Evolutionary conservation across 2,888 invertebrate species (phyloP), one percentile per base, ranked within the genome.

Genomic region (Drosophila rellima): DNA sequence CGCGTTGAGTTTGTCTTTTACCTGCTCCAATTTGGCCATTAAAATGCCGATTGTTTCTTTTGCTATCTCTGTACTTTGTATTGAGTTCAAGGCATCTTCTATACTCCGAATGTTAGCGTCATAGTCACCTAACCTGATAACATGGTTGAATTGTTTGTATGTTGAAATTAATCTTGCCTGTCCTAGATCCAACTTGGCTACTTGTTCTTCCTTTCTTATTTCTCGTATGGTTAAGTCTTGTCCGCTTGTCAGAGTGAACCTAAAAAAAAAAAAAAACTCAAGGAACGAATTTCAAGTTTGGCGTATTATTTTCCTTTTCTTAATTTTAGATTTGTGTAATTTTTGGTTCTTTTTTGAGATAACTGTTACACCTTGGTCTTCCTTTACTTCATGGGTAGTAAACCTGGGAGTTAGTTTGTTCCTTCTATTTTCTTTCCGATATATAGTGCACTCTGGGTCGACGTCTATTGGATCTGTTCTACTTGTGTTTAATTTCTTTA

Each of bases 171-270:
- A 13, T 35, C 35, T 35, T 35, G 13, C 35, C 35, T 35, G 35
- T 35, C 35, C 35, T n/a, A 35, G 3, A n/a, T 35, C 35, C 35
- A 35, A 35, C 35, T 35, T 35, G n/a, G 35, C 35, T 35, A 35
- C n/a, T 5, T n/a, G 35, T n/a, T 35, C 35, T 0, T 35, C 35
- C n/a, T 35, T 35, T n/a, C 35, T 35, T 35, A 35, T 35, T 35
- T 35, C n/a, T n/a, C 31, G 6, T 31, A 31, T 31, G 31, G 31
- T 31, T 10, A 31, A 10, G 7, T 10, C 35, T 35, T n/a, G 35
- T 35, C 35, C 35, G 3, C 35, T 2, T 31, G 31, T 31, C 31
- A 35, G n/a, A 4, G n/a, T n/a, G 2, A 35, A n/a, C 35, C 35
- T 35, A 13, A 35, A 35, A 35, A 35, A n/a, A n/a, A n/a, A 20